phyloP scores from a whole-genome alignment of 2,797 vertebrate genomes.

The Cyclura pinguis region DNA sequence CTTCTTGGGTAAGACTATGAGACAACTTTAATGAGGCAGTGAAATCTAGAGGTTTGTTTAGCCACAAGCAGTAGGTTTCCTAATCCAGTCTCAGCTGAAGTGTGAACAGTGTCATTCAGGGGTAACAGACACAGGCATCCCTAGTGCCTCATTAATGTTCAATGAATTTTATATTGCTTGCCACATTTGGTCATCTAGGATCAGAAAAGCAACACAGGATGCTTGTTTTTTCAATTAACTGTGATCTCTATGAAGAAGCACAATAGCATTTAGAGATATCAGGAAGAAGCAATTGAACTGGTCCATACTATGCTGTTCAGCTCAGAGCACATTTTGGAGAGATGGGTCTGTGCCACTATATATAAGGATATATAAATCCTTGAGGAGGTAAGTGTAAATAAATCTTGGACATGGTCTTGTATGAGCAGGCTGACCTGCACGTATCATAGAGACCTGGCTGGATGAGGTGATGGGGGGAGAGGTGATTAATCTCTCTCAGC shows the following conservation, averaged over 20 bases:
- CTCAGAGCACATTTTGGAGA: too few relatives aligned
- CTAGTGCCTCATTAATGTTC: slow-evolving; percentile 1
- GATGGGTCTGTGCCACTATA: too few relatives aligned
- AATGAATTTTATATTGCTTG: slow-evolving; percentile 20
- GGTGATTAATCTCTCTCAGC: too few relatives aligned
- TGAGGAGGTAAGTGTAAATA: too few relatives aligned
- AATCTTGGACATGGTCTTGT: too few relatives aligned
- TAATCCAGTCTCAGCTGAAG: slow-evolving; percentile 20
- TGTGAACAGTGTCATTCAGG: slow-evolving; percentile 25
- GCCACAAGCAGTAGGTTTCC: slow-evolving; percentile 17
- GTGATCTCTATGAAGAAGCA: not conserved
- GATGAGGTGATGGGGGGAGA: too few relatives aligned
- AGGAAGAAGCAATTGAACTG: not conserved
- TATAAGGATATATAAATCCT: too few relatives aligned
- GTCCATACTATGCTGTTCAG: too few relatives aligned
- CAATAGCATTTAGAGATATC: slow-evolving; percentile 1
- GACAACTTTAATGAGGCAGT: slow-evolving; percentile 33
- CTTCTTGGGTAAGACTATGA: not conserved
- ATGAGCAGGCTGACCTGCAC: too few relatives aligned
- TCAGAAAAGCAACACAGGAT: slow-evolving; percentile 12
- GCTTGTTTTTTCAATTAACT: not conserved
- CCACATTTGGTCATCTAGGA: not conserved
- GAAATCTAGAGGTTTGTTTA: slow-evolving; percentile 32
- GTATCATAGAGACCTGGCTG: too few relatives aligned
- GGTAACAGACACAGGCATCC: slow-evolving; percentile 14